Evolutionary conservation across 2,888 invertebrate genomes (phyloP), one percentile per base, ranked within the genome.

Genomic region (Pantelozetes paolii): DNA sequence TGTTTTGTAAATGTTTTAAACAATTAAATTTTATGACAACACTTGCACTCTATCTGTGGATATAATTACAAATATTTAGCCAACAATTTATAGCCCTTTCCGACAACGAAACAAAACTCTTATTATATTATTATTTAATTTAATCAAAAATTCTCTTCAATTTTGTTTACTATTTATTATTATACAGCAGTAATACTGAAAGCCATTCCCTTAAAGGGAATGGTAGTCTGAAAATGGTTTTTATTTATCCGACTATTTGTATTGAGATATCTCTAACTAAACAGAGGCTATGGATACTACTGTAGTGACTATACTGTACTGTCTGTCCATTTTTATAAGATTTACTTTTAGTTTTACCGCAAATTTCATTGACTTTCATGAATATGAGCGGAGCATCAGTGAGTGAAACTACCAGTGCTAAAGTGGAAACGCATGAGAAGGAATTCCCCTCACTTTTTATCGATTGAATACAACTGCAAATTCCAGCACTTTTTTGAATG

Each of bases 1-100:
- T 62, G 62, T 36, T 62, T 36, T 32, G 23, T 36, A 36, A 62
- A 62, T 32, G 28, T 62, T 11, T 62, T 30, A 28, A 18, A 32
- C 32, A 32, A 62, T 62, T 62, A 62, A 32, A 36, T 62, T 62
- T 62, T 62, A 62, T 62, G 62, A 30, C 36, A 62, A 62, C 62
- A 62, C 32, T 32, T 62, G 20, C 54, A 54, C 23, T 54, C 54
- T 54, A 23, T 54, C 13, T 26, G 2, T 23, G 20, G 2, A 8
- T 54, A 9, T 6, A 18, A 62, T 20, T 32, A 18, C 6, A 32
- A 30, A 20, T 26, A 26, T 42, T 8, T 3, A 15, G 18, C 32
- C 26, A 32, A 20, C 30, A 8, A 28, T 62, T 62, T 62, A 62
- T 62, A 30, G 62, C 30, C 20, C 28, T 62, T 62, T 28, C 18